A percentile compares a stretch with the other conserved stretches of the same genome.
Evolutionary conservation across 2,113 vertebrate species (phyloP).

Genomic region (Sisor rabdophorus): DNA sequence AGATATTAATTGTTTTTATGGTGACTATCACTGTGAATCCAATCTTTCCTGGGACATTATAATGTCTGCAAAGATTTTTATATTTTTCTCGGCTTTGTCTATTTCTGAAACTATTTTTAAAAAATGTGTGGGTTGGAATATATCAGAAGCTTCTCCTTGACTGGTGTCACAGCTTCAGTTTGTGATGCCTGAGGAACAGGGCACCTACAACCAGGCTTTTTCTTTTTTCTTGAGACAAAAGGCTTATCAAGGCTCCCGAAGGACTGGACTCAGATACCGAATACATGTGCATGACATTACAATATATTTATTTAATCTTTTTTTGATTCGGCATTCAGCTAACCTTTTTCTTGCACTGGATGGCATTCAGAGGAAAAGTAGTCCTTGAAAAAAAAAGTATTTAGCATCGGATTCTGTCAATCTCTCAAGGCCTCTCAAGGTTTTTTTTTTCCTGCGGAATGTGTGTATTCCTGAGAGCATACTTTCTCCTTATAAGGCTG

Average conservation of each 20-base stretch:
- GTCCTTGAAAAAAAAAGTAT: slow-evolving; percentile 16
- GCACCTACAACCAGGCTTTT: slow-evolving; percentile 7
- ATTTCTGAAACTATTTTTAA: slow-evolving; percentile 25
- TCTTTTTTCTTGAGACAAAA: not conserved
- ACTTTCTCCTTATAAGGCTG: slow-evolving; percentile 86
- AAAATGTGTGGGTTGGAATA: slow-evolving; percentile 18
- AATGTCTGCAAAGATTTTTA: not conserved
- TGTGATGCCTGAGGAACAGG: not conserved
- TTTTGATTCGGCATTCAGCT: not conserved
- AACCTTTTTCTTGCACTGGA: not conserved
- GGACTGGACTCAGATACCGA: not conserved
- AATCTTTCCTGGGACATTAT: not conserved
- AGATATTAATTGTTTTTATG: not conserved
- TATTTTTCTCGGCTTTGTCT: not conserved
- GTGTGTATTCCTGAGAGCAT: slow-evolving; percentile 58
- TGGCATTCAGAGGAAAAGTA: not conserved
- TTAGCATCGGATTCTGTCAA: not conserved
- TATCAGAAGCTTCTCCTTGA: slow-evolving; percentile 6
- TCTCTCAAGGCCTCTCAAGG: slow-evolving; percentile 21
- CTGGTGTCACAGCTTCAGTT: slow-evolving; percentile 4
- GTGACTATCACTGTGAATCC: not conserved
- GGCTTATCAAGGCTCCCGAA: slow-evolving; percentile 15
- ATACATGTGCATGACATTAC: not conserved
- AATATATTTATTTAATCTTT: slow-evolving; percentile 1
- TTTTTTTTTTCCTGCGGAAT: slow-evolving; percentile 35